Base-by-base conservation (phyloP, 2,888 invertebrate species). In the Dryococelus australis region DNA sequence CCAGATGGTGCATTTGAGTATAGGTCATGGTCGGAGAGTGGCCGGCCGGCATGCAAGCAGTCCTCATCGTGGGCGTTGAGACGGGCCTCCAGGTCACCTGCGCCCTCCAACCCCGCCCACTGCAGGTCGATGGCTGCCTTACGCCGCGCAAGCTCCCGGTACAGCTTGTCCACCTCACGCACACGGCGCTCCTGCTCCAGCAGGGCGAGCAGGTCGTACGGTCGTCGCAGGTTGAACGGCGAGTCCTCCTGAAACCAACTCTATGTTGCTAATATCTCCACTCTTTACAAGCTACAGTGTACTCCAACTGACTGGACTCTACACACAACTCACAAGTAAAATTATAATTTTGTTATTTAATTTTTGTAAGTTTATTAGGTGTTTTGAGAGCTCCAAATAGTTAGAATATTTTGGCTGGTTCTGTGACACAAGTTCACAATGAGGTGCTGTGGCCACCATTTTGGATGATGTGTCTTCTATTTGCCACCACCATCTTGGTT, bases 111-210 rank as follows among this genome's bases (percentile, higher is more conserved):
- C 26, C 93, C 92, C 0, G 92, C 91, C 94, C 95, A 95, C 89
- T 95, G 92, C 85, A 93, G 93, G 89, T 96, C 95, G 87, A 97
- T 95, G 20, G 94, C 92, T 86, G 93, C 93, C 91, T 96, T 96
- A 87, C 95, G 94, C 8, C 93, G 92, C 20, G 94, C 92, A 87
- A 97, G 93, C 90, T 96, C 95, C 90, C 95, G 93, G 91, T 96
- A 95, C 81, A 96, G 91, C 84, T 93, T 93, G 88, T 94, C 93
- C 85, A 96, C 94, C 88, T 94, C 94, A 86, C 94, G 93, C 91
- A 94, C 94, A 43, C 96, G 93, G 80, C 94, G 94, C 91, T 97
- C 97, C 93, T 97, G 97, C 88, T 96, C 96, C 90, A 97, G 92
- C 90, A 97, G 94, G 5, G 96, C 95, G 87, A 97, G 92, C 84